Conservation (phyloP, 2,797 vertebrate species). For the Champsocephalus gunnari region DNA sequence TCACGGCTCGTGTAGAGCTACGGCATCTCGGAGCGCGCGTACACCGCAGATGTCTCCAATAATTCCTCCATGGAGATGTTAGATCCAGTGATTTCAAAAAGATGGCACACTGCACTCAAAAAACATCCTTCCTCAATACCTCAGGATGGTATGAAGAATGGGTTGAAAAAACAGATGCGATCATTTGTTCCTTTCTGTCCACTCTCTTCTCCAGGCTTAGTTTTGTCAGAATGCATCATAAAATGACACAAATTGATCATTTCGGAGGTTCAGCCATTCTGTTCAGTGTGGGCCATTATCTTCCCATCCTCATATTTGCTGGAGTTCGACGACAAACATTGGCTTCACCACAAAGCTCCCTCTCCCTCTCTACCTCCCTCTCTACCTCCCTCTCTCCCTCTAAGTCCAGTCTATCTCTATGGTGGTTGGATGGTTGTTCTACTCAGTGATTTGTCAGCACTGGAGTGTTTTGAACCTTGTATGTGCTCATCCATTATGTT, state of each 20-base stretch:
- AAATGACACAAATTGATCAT: constrained; percentile 55
- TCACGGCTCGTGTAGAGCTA: constrained; percentile 55
- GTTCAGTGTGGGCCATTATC: constrained; percentile 64
- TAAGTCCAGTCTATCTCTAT: constrained; percentile 38
- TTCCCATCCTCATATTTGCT: constrained; percentile 73
- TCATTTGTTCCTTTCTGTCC: constrained; percentile 52
- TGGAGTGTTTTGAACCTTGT: constrained; percentile 56
- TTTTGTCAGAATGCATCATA: constrained; percentile 61
- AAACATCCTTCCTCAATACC: constrained; percentile 48
- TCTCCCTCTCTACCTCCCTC: constrained; percentile 13
- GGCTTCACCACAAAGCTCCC: constrained; percentile 63
- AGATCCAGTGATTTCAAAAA: constrained; percentile 51
- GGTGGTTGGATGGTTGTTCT: constrained; percentile 70
- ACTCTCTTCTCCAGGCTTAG: constrained; percentile 41
- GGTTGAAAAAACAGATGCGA: constrained; percentile 58
- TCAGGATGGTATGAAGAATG: constrained; percentile 38
- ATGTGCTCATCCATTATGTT: constrained; percentile 56
- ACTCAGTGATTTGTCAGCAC: constrained; percentile 63
- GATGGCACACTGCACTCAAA: constrained; percentile 57
- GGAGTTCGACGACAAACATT: constrained; percentile 79
- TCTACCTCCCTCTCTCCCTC: neutral
- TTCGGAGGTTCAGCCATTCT: constrained; percentile 64
- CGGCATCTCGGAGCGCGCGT: constrained; percentile 63
- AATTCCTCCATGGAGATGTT: constrained; percentile 72
- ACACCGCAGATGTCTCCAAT: constrained; percentile 56